Conservation (phyloP, 2,888 invertebrate genomes). For the Thereva unica region DNA sequence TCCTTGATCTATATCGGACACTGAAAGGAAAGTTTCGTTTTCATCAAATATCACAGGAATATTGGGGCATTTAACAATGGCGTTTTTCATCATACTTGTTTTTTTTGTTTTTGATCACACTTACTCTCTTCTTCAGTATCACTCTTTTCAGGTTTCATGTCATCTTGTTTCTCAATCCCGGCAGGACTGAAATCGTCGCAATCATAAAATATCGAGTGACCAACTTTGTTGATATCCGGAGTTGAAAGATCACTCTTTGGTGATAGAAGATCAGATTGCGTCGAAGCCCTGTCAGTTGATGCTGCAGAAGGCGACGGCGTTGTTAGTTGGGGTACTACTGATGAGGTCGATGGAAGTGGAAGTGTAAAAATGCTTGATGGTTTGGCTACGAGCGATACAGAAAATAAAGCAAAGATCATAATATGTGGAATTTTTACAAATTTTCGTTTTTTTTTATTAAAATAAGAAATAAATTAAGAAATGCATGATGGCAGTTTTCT, state of each 20-base stretch:
- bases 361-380: conserved; percentile 30
- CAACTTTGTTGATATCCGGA: conserved; percentile 54
- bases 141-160: conserved; percentile 72
- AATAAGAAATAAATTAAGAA: too few species aligned
- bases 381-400: conserved; percentile 24
- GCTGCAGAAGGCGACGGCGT: conserved; percentile 36
- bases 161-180: conserved; percentile 71
- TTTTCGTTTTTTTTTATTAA: too few species aligned
- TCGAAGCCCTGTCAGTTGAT: conserved; percentile 45
- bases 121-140: conserved; percentile 77
- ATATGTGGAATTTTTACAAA: too few species aligned
- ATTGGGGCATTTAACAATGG: conserved; percentile 4
- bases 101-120: conserved; percentile 35
- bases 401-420: neutral
- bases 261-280: conserved; percentile 40
- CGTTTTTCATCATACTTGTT: conserved; percentile 22
- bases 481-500: too few species aligned
- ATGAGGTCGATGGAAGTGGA: conserved; percentile 35
- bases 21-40: conserved; percentile 53
- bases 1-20: conserved; percentile 84
- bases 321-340: conserved; percentile 18
- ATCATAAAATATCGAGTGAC: conserved; percentile 58
- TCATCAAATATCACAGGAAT: neutral
- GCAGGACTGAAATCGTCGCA: conserved; percentile 55
- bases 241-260: conserved; percentile 48